Evolutionary conservation across 2,113 vertebrate species (phyloP), one percentile per base, ranked within the genome.

Genomic region (Scytalopus superciliaris): DNA sequence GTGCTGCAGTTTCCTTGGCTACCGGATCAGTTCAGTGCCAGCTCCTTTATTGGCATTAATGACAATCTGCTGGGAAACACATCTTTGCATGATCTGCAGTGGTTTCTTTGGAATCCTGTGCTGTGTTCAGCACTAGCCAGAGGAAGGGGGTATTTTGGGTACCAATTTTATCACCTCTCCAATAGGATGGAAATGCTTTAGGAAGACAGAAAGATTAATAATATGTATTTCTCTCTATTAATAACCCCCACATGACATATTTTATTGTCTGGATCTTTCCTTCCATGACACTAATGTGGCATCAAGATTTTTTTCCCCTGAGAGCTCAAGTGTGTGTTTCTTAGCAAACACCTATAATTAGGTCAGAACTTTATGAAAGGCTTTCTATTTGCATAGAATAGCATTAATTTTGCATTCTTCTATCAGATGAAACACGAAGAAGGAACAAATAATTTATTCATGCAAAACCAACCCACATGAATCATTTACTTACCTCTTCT

Each of bases 401-500:
- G 69, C 92, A 97, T 97, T 96, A 97, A 97, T 97, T 97, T 96
- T 95, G 55, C 91, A 97, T 95, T 97, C 74, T 97, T 95, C 93
- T 87, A 92, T 96, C 87, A 95, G 96, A 91, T 91, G 96, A 94
- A 95, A 88, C 82, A 87, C 7, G 66, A 81, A 91, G 89, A 92
- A 93, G 89, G 90, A 94, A 93, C 95, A 92, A 97, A 98, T 98
- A 77, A 97, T 97, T 98, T 98, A 98, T 97, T 98, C 95, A 98
- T 98, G 95, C 94, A 97, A 97, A 98, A 97, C 95, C 92, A 97
- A 95, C 88, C 91, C 31, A 3, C 85, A 96, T 98, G 97, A 98
- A 98, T 98, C 97, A 97, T 98, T 98, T 97, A 98, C 98, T 98
- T 97, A 94, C 91, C 90, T 95, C 90, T 97, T 97, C 95, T 96